A percentile compares a stretch with the other conserved stretches of the same genome.
phyloP scores from a whole-genome alignment of 2,113 vertebrate genomes.

The Pangasianodon gigas region DNA sequence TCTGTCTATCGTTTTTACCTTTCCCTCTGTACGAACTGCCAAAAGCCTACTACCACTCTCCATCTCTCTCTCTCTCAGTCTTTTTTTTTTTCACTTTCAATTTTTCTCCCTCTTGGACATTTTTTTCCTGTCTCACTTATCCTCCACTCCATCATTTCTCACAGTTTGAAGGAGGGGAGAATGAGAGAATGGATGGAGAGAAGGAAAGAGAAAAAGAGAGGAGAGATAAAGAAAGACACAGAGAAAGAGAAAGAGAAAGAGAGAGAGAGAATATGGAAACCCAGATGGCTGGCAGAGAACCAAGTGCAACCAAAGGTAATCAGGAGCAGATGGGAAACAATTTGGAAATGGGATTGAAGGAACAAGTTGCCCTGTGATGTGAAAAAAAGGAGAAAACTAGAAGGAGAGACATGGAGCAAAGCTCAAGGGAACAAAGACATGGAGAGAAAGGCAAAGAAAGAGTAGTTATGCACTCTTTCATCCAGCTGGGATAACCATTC shows the following conservation, averaged over 20 bases:
- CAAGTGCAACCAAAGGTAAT: constrained; percentile 80
- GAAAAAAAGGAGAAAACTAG: constrained; percentile 49
- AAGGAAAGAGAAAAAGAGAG: constrained; percentile 56
- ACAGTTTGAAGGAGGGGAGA: constrained; percentile 49
- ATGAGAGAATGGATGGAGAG: constrained; percentile 58
- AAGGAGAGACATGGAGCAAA: constrained; percentile 36
- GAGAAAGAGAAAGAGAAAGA: constrained; percentile 62
- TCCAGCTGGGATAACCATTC: constrained; percentile 63
- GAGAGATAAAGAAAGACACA: constrained; percentile 58
- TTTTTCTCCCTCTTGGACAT: not conserved
- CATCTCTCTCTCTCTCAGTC: not conserved
- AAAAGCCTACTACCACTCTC: constrained; percentile 5
- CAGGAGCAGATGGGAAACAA: constrained; percentile 78
- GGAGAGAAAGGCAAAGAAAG: constrained; percentile 28
- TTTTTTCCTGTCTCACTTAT: not conserved
- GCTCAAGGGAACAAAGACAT: constrained; percentile 38
- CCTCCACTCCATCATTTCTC: constrained; percentile 3
- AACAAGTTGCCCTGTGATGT: constrained; percentile 71
- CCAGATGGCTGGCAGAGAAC: constrained; percentile 74
- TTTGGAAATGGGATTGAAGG: constrained; percentile 71
- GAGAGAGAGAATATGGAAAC: constrained; percentile 68
- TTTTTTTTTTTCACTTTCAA: not conserved
- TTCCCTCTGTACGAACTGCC: not conserved
- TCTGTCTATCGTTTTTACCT: not conserved
- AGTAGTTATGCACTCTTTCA: constrained; percentile 33